Percentiles rank a stretch among this genome's conserved stretches.
Evolutionary conservation across 2,797 vertebrate genomes (phyloP).

Genomic region (Parambassis ranga): DNA sequence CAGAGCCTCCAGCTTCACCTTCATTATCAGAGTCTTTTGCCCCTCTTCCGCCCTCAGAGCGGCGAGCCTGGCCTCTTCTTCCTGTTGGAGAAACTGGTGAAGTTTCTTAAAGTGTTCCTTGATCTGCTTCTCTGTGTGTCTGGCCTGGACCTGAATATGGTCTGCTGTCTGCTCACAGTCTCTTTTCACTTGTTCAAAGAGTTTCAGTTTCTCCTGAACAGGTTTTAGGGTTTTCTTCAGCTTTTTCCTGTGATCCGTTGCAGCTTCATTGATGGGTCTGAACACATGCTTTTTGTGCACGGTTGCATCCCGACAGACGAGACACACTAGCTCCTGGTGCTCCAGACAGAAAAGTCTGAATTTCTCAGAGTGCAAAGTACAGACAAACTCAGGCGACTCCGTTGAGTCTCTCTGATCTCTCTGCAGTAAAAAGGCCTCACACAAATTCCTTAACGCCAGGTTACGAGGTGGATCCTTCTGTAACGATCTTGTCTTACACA

Average conservation of each 20-base stretch:
- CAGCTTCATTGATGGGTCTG: neutral
- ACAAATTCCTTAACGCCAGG: conserved; percentile 7
- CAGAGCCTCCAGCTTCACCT: neutral
- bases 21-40: neutral
- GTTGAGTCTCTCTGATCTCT: neutral
- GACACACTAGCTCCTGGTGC: neutral
- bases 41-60: conserved; percentile 6
- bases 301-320: conserved; percentile 9
- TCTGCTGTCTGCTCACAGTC: neutral
- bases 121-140: neutral
- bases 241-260: neutral
- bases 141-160: neutral
- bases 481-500: neutral
- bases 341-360: conserved; percentile 20
- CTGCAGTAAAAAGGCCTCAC: neutral
- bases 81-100: neutral
- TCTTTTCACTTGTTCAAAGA: neutral
- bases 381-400: neutral
- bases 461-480: neutral
- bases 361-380: conserved; percentile 9
- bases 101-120: conserved; percentile 6
- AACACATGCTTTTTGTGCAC: neutral
- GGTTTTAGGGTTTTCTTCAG: neutral
- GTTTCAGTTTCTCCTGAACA: neutral
- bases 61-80: neutral